Conservation (phyloP, 2,113 vertebrate species). For the Paralichthys olivaceus region DNA sequence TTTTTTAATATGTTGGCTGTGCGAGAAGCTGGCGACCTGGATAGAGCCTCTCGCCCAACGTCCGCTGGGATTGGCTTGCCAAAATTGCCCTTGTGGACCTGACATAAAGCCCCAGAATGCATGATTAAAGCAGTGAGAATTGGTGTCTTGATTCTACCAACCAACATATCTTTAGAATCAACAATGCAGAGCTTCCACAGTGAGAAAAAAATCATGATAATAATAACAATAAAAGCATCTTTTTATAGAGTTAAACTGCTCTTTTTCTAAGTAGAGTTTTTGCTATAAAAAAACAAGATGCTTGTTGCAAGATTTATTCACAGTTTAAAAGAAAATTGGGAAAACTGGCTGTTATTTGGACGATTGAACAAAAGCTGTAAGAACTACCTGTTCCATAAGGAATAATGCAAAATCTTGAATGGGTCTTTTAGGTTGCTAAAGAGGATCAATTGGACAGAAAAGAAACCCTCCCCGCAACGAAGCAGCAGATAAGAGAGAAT, state of each 20-base stretch:
- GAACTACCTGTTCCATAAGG: slow-evolving; percentile 33
- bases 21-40: too few relatives aligned
- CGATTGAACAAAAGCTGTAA: slow-evolving; percentile 30
- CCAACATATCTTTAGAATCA: not conserved
- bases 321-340: slow-evolving; percentile 11
- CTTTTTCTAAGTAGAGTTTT: not conserved
- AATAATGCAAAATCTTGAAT: slow-evolving; percentile 31
- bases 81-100: too few relatives aligned
- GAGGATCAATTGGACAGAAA: slow-evolving; percentile 16
- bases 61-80: too few relatives aligned
- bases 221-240: not conserved
- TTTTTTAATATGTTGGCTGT: not conserved
- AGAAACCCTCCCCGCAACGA: slow-evolving; percentile 25
- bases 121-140: too few relatives aligned
- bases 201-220: not conserved
- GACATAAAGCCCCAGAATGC: too few relatives aligned
- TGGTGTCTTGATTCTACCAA: not conserved
- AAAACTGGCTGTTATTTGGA: slow-evolving; percentile 23
- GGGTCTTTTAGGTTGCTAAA: not conserved
- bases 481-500: slow-evolving; percentile 33
- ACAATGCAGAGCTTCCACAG: not conserved
- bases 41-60: not conserved
- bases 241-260: not conserved
- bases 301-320: slow-evolving; percentile 18
- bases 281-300: not conserved